Evolutionary conservation across 2,113 vertebrate species (phyloP), one percentile per base, ranked within the genome.

Genomic region (Lamprotornis superbus): DNA sequence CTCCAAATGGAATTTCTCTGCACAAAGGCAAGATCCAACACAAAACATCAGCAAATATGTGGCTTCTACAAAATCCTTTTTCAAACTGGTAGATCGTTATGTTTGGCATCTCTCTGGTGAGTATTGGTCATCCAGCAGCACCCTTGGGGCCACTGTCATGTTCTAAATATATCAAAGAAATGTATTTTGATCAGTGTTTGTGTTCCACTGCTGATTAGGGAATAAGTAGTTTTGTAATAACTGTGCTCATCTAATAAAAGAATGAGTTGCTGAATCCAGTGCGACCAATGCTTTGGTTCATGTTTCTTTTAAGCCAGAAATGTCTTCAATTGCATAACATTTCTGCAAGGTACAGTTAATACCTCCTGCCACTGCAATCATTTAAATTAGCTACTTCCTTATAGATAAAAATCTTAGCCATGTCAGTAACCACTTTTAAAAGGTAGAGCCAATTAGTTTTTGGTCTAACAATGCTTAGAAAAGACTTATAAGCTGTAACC

Each of bases 281-380:
- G 46, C 0, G 4, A 46, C 13, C 2, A 2, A 64, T 37, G 71
- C 56, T 93, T 79, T 50, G 52, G 71, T 77, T 95, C 79, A 39
- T 35, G 63, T 55, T 73, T 65, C 82, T 80, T 74, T 46, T 61
- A 44, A 79, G 49, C 5, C 60, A 44, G 65, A 5, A 20, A 67
- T 37, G 40, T 87, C 84, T 94, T 57, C 77, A 50, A 47, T 77
- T 94, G 77, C 65, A 15, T 61, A 92, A 89, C 78, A 73, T 89
- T 94, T 86, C 95, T 94, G 77, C 30, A 73, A 95, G 79, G 91
- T 94, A 97, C 80, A 88, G 76, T 89, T 96, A 91, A 95, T 84
- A 65, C 70, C 89, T 83, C 61, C 77, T 47, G 64, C 77, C 84
- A 56, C 76, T 83, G 46, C 56, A 94, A 83, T 91, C 14, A 63